Conservation (phyloP, 2,113 vertebrate genomes). For the Lichenostomus cassidix region DNA sequence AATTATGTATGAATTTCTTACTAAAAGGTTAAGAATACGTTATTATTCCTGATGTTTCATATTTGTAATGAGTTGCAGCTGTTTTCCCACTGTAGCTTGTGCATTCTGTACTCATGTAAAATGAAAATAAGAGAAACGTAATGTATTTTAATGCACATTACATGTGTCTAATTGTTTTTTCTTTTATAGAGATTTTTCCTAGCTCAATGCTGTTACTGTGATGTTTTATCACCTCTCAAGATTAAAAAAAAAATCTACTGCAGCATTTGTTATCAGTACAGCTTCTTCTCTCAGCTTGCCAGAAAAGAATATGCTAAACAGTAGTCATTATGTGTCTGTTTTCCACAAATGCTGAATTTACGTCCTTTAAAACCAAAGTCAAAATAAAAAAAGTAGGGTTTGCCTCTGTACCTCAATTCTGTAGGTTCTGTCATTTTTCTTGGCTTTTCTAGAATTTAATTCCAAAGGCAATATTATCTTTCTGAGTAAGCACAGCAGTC, state of each 20-base stretch:
- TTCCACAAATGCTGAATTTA: not conserved
- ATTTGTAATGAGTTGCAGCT: not conserved
- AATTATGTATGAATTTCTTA: not conserved
- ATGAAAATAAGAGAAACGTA: not conserved
- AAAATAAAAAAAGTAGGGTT: not conserved
- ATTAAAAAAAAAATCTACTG: not conserved
- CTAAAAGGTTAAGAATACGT: not conserved
- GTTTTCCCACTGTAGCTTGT: not conserved
- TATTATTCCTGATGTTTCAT: not conserved
- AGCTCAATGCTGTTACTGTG: not conserved
- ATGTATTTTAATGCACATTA: not conserved
- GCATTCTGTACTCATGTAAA: not conserved
- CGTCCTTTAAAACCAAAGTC: not conserved
- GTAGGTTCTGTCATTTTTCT: not conserved
- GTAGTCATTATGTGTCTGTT: not conserved
- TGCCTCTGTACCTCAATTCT: not conserved
- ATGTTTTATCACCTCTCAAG: not conserved
- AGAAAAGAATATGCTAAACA: not conserved
- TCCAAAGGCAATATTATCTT: not conserved
- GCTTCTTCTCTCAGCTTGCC: not conserved
- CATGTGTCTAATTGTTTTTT: not conserved
- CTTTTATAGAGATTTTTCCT: not conserved
- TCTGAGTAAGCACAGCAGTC: conserved; percentile 8
- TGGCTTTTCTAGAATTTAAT: not conserved
- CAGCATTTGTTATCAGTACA: not conserved